phyloP scores from a whole-genome alignment of 2,888 invertebrate genomes.

The Leptogaster cylindrica region DNA sequence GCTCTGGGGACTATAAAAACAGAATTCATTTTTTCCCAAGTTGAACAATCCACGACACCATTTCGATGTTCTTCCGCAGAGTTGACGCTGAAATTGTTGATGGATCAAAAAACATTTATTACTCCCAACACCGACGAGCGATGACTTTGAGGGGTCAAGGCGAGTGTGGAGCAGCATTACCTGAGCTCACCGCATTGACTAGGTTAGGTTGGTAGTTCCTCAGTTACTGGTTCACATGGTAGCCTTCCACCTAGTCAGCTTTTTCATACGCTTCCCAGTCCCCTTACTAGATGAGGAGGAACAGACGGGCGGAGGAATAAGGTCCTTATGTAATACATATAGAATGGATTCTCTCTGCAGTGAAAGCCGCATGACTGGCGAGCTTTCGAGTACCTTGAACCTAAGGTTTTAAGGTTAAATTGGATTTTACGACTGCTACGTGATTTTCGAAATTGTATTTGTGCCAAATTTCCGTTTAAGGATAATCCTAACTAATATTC shows the following conservation, averaged over 20 bases:
- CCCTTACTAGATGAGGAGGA: not conserved
- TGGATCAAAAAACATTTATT: not conserved
- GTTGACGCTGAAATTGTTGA: no score
- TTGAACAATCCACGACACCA: no score
- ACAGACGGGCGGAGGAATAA: not conserved
- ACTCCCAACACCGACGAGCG: not conserved
- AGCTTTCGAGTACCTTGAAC: constrained; percentile 38
- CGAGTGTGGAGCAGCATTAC: constrained; percentile 12
- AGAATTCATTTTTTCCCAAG: no score
- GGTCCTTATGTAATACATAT: constrained; percentile 33
- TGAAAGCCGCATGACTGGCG: constrained; percentile 40
- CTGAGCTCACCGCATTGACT: constrained; percentile 13
- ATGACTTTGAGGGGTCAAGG: constrained; percentile 44
- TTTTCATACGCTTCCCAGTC: constrained; percentile 7
- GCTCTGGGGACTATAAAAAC: constrained; percentile 14
- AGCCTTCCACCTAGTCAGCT: not conserved
- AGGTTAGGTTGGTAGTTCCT: constrained; percentile 24
- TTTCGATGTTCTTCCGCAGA: no score
- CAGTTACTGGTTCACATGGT: not conserved
- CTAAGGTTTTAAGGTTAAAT: constrained; percentile 33
- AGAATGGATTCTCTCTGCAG: constrained; percentile 28
- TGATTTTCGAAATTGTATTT: no score
- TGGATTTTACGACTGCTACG: constrained; percentile 15
- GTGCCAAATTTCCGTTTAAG: no score
- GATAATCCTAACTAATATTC: no score